Evolutionary conservation across 1,140 invertebrate genomes (phyloP), one percentile per base, ranked within the genome.

Genomic region (Callitettix versicolor): DNA sequence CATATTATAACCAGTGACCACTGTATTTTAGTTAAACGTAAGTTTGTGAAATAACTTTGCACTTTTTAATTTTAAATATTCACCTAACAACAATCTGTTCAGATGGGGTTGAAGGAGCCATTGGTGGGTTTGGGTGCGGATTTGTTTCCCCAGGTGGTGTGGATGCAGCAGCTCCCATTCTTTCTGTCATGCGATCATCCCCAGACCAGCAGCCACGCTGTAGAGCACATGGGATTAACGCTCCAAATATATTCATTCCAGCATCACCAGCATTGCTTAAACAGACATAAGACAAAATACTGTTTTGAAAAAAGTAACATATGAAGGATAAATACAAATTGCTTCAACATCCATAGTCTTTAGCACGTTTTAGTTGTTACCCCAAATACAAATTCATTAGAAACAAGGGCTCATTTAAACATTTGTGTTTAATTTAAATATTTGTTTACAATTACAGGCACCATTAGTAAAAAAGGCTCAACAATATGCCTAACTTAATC

Each of bases 91-190:
- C 56, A 21, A 60, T 43, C 21, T 58, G 59, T 15, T 60, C 59
- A 22, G 56, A 52, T 7, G 59, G 58, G n/a, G n/a, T n/a, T 20
- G 55, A 54, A 14, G 59, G 58, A 15, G 59, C 42, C 2, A 44
- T 21, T 14, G 47, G 20, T 15, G 53, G 53, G 42, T 42, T 53
- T 41, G 17, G 56, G 34, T 47, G 40, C 43, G 44, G 43, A 42
- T 17, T 50, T 26, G 40, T 47, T 26, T 51, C 52, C 20, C 47
- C 49, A 18, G 59, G 53, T 44, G 57, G 57, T 30, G 57, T 63
- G 55, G 61, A 61, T 48, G 61, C 59, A 42, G 59, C 60, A 49
- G 63, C 61, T 59, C 61, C 63, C 61, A 63, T 64, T 52, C 59
- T 60, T 15, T 38, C 55, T 41, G 63, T 64, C 61, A 63, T 63